Conservation (phyloP, 2,113 vertebrate genomes). For the Bufo gargarizans region DNA sequence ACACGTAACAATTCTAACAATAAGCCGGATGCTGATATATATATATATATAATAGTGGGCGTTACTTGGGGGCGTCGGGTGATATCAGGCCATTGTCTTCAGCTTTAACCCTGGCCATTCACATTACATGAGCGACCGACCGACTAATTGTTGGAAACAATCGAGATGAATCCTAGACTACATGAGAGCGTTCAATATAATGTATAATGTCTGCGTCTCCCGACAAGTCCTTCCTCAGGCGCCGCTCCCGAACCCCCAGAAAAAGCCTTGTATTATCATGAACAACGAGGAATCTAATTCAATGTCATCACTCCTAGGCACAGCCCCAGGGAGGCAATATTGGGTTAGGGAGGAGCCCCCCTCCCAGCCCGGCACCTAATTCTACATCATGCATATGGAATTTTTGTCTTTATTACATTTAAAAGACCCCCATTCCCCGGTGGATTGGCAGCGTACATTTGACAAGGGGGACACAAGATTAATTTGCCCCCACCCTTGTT, state of each 20-base stretch:
- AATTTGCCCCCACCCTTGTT: neutral
- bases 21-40: neutral
- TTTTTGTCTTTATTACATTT: constrained; percentile 12
- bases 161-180: no score
- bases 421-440: constrained; percentile 19
- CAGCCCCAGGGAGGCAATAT: neutral
- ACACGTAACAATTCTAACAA: no score
- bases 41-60: no score
- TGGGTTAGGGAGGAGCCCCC: neutral
- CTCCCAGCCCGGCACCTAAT: neutral
- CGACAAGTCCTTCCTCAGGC: neutral
- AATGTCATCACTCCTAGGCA: neutral
- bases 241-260: neutral
- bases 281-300: neutral
- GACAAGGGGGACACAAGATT: neutral
- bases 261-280: neutral
- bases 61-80: no score
- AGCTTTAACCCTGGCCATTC: no score
- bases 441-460: neutral
- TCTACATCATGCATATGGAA: constrained; percentile 21
- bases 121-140: no score
- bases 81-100: no score
- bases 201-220: no score
- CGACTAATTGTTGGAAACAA: no score
- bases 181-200: no score